A percentile compares a stretch with the other conserved stretches of the same genome.
Evolutionary conservation across 2,113 vertebrate genomes (phyloP).

Genomic region (Cephalopholis sonnerati): DNA sequence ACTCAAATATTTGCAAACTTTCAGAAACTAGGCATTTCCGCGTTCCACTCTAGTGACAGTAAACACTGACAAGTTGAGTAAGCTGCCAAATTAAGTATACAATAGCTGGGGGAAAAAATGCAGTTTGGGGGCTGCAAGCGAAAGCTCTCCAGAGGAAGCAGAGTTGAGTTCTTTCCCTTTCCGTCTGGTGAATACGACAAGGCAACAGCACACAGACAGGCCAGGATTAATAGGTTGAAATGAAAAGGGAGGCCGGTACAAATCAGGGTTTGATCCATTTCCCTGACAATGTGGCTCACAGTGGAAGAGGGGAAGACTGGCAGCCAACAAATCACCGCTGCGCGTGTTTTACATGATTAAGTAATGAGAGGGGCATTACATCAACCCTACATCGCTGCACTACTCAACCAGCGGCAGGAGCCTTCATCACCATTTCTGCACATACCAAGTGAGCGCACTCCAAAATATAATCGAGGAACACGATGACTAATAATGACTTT

Average conservation of each 20-base stretch:
- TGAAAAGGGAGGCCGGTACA: constrained; percentile 70
- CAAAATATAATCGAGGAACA: not conserved
- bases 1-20: constrained; percentile 51
- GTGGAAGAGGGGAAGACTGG: constrained; percentile 46
- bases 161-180: constrained; percentile 62
- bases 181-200: constrained; percentile 60
- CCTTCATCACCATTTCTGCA: not conserved
- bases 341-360: constrained; percentile 65
- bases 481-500: not conserved
- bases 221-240: constrained; percentile 66
- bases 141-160: constrained; percentile 57
- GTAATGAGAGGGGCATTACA: constrained; percentile 46
- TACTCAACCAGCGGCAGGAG: constrained; percentile 11
- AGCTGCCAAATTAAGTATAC: constrained; percentile 63
- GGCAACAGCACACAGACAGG: constrained; percentile 49
- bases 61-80: constrained; percentile 48
- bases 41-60: constrained; percentile 40
- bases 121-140: constrained; percentile 24
- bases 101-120: constrained; percentile 45
- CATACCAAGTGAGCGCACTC: not conserved
- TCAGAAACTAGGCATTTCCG: constrained; percentile 55
- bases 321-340: constrained; percentile 65
- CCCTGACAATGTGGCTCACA: constrained; percentile 63
- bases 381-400: not conserved
- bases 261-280: constrained; percentile 75